Percentiles rank a stretch among this genome's conserved stretches.
These are phyloP conservation scores for Vannuccia rotundouncinata DNA, from an alignment of 2,888 invertebrate genomes.

Conservation along the genomic window DNA sequence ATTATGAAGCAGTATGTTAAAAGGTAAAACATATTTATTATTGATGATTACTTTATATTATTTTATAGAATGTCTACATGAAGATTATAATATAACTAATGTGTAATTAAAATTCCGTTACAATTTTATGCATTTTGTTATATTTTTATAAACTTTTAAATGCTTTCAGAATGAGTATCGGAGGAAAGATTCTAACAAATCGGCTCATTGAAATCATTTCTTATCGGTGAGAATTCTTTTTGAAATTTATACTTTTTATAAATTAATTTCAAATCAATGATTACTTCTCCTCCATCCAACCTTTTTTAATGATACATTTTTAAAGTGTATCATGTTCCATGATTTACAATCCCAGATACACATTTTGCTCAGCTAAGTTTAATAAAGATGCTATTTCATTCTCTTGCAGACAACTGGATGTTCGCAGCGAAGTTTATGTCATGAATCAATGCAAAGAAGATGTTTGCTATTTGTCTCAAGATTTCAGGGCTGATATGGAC, in stretches of 20 bases:
- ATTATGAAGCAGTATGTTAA: conserved; percentile 14
- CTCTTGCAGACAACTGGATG: conserved; percentile 78
- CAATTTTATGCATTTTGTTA: too few species aligned
- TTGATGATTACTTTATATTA: not conserved
- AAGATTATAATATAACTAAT: not conserved
- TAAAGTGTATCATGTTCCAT: not conserved
- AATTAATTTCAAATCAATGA: not conserved
- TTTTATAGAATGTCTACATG: not conserved
- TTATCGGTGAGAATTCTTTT: conserved; percentile 63
- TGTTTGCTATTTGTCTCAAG: conserved; percentile 78
- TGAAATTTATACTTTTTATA: conserved; percentile 15
- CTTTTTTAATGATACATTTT: not conserved
- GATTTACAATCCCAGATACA: not conserved
- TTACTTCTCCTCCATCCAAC: not conserved
- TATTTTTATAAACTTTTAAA: too few species aligned
- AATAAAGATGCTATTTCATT: too few species aligned
- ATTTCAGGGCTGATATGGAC: conserved; percentile 69
- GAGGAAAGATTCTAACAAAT: conserved; percentile 92
- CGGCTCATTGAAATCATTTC: conserved; percentile 94
- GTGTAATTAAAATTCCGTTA: too few species aligned
- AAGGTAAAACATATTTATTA: too few species aligned
- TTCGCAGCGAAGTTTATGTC: conserved; percentile 96
- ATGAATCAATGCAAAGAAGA: conserved; percentile 98
- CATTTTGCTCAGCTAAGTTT: too few species aligned
- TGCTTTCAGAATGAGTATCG: conserved; percentile 77